These are phyloP conservation scores for Autographa pulchrina DNA, from an alignment of 2,888 invertebrate species.

Conservation along the genomic window DNA sequence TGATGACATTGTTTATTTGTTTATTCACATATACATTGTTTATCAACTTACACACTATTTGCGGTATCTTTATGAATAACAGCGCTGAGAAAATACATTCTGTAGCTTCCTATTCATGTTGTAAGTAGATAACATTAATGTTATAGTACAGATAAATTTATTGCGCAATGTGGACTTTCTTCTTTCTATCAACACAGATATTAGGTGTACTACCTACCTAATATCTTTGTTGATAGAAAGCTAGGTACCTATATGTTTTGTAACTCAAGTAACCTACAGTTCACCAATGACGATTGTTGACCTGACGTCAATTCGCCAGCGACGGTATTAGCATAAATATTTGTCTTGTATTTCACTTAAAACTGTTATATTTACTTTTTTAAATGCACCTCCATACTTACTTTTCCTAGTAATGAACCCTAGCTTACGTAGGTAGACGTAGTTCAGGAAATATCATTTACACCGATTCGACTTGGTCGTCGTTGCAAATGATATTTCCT, in stretches of 20 bases:
- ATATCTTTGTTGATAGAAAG: no score
- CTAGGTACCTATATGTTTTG: background rate
- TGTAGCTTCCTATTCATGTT: slow-evolving; percentile 20
- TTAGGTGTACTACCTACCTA: background rate
- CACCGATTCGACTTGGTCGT: slow-evolving; percentile 4
- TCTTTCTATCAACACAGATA: slow-evolving; percentile 14
- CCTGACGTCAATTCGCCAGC: slow-evolving; percentile 38
- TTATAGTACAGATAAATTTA: slow-evolving; percentile 7
- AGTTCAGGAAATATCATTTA: background rate
- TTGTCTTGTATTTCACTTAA: slow-evolving; percentile 5
- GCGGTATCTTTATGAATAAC: slow-evolving; percentile 9
- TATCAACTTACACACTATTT: slow-evolving; percentile 9
- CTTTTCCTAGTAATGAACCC: background rate
- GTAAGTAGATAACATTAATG: slow-evolving; percentile 28
- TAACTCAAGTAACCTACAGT: slow-evolving; percentile 35
- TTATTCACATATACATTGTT: slow-evolving; percentile 20
- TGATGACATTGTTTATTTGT: slow-evolving; percentile 38
- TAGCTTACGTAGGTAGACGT: background rate
- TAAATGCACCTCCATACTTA: slow-evolving; percentile 10
- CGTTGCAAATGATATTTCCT: slow-evolving; percentile 4
- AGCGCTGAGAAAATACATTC: slow-evolving; percentile 2
- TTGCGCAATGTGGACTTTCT: slow-evolving; percentile 27
- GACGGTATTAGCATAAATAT: slow-evolving; percentile 10
- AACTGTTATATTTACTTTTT: background rate
- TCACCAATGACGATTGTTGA: slow-evolving; percentile 32